phyloP scores from a whole-genome alignment of 2,888 invertebrate genomes.

The Frankliniella fusca region DNA sequence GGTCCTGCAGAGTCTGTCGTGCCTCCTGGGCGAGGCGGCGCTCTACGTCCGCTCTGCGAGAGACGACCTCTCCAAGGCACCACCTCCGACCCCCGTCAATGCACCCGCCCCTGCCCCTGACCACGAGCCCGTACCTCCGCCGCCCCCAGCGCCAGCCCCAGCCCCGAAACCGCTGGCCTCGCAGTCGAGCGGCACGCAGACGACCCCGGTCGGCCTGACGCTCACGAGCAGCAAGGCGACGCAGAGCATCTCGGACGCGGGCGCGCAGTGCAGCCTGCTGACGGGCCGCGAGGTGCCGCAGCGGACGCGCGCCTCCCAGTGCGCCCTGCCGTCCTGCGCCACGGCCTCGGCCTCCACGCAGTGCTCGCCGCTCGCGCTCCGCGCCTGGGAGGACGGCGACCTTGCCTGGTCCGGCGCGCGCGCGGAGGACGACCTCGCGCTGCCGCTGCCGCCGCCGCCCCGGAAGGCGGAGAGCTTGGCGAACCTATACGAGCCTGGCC shows the following conservation, averaged over 20 bases:
- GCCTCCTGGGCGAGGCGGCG: not conserved
- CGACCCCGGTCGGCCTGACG: not conserved
- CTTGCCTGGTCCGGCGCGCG: not conserved
- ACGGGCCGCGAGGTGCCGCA: not conserved
- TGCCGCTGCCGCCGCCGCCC: not conserved
- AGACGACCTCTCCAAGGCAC: not conserved
- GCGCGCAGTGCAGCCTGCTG: not conserved
- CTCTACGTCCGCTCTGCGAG: not conserved
- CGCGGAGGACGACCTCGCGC: not conserved
- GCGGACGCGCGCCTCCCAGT: slow-evolving; percentile 1
- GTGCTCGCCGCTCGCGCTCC: not conserved
- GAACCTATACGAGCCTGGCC: not conserved
- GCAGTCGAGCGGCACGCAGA: not conserved
- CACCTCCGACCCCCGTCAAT: not conserved
- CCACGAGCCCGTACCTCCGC: not conserved
- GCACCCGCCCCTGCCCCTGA: not conserved
- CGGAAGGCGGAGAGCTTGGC: slow-evolving; percentile 10
- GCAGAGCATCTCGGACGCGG: slow-evolving; percentile 12
- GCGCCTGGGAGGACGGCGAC: slow-evolving; percentile 8
- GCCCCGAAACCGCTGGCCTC: not conserved
- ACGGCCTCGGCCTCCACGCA: not conserved
- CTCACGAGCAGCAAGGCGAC: not conserved
- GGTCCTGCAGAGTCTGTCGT: slow-evolving; percentile 8
- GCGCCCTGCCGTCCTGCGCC: not conserved
- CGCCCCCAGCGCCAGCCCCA: not conserved